Conservation (phyloP, 2,113 vertebrate genomes). For the Cisticola juncidis region DNA sequence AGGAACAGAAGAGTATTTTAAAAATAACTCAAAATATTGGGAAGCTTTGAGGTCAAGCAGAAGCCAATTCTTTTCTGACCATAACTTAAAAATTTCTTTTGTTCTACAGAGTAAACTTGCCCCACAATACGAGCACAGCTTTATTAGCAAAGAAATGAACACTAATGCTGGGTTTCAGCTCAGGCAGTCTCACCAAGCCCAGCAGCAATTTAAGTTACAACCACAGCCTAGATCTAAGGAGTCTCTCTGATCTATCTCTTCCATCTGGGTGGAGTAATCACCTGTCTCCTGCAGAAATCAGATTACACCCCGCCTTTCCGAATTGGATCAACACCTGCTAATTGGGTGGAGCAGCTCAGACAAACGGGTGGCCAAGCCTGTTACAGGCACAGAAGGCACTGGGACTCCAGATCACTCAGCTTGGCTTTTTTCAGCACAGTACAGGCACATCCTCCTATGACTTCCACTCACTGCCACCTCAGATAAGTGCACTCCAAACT, state of each 20-base stretch:
- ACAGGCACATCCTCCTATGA: not conserved
- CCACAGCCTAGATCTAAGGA: conserved; percentile 38
- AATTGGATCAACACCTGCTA: conserved; percentile 32
- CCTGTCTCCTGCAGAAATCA: not conserved
- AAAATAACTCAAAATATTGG: not conserved
- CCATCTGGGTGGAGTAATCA: conserved; percentile 19
- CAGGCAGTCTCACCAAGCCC: not conserved
- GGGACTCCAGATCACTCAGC: not conserved
- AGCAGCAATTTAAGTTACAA: conserved; percentile 16
- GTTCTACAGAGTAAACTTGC: not conserved
- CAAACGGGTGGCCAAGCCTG: not conserved
- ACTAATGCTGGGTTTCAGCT: not conserved
- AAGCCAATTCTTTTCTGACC: not conserved
- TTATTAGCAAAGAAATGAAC: conserved; percentile 32
- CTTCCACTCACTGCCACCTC: not conserved
- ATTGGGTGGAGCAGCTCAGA: conserved; percentile 11
- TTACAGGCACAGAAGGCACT: not conserved
- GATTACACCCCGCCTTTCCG: not conserved
- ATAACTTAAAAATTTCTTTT: not conserved
- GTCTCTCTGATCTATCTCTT: not conserved
- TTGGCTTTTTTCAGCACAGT: not conserved
- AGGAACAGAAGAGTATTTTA: not conserved
- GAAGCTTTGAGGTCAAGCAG: not conserved
- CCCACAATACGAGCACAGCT: not conserved
- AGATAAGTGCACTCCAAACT: not conserved